Evolutionary conservation across 2,797 vertebrate genomes (phyloP), one percentile per base, ranked within the genome.

Genomic region (Sebastes taczanowskii): DNA sequence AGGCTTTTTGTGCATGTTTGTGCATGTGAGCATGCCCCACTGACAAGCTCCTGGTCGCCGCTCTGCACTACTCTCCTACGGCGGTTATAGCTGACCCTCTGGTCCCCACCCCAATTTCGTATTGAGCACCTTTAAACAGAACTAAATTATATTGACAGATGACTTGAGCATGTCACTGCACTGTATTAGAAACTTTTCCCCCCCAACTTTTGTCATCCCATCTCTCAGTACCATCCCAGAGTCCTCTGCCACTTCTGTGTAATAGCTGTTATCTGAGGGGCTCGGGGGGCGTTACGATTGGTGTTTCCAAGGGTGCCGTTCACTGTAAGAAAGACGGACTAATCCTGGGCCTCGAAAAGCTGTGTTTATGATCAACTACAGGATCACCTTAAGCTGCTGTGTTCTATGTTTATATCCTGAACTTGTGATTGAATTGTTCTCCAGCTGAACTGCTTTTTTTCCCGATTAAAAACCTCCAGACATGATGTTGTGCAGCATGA

Each of bases 201-300:
- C 46, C 49, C 4, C 64, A 74, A 86, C 80, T 83, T 84, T 70
- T 71, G 63, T 67, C 88, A 78, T 49, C 77, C 30, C 35, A 23
- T 74, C 77, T 83, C 74, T 80, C 80, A 71, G 22, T 70, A 59
- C 11, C 38, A 60, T 75, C 77, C 61, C 49, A 25, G 77, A 80
- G 35, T 85, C 80, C 52, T 46, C 65, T 49, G 35, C 1, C 3
- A 32, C 71, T 71, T 34, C 79, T 71, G 81, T 76, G 78, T 91
- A 85, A 88, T 78, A 80, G 83, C 72, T 84, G 82, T 85, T 86
- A 77, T 85, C 82, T 63, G 55, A 72, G 55, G 49, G 78, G 64
- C 53, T 52, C 38, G 34, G 70, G 70, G 61, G 83, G 79, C n/a
- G 53, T 81, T 60, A 3, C 16, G 25, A 74, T 62, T 53, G 58